Base-by-base conservation (phyloP, 2,113 vertebrate species). In the Centrocercus urophasianus region DNA sequence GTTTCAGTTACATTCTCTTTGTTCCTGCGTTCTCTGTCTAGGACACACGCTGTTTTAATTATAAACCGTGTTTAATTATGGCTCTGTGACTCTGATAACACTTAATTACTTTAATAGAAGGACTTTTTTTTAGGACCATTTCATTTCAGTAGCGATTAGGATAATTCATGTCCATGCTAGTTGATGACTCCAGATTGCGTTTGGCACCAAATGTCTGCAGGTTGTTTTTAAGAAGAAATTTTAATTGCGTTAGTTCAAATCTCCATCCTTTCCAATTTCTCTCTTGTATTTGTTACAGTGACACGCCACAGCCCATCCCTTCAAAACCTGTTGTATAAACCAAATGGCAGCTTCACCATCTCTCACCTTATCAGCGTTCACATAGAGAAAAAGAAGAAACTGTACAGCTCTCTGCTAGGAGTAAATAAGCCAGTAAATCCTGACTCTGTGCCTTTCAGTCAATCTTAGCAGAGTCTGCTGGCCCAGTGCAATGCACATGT, bases 41-140 rank as follows among this genome's bases (percentile, higher is more conserved):
- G 90, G 83, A 96, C 76, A 76, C 80, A 83, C 75, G 90, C 88
- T 95, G 88, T 52, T 95, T 96, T 95, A 91, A 95, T 96, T 90
- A 82, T 54, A 90, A 93, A 90, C 76, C 32, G 0, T 65, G 43
- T 89, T 90, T 95, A 96, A 95, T 94, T 96, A 90, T 76, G 73
- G 73, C 30, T 86, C 40, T 90, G 48, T 90, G 85, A 36, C 95
- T 90, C 86, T 94, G 94, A 94, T 95, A 93, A 88, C 88, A 83
- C 28, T 89, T 93, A 95, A 92, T 95, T 96, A 90, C 86, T 95
- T 90, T 95, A 90, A 91, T 93, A 86, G 89, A 59, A 89, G 28
- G 61, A 69, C 17, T 84, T 87, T 91, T 47, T 88, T 73, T 57
- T 48, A 69, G 70, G 90, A n/a, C 52, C 92, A 15, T 21, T 4